These are phyloP conservation scores for Mactromeris polynyma DNA, from an alignment of 2,888 invertebrate species.

Conservation along the genomic window DNA sequence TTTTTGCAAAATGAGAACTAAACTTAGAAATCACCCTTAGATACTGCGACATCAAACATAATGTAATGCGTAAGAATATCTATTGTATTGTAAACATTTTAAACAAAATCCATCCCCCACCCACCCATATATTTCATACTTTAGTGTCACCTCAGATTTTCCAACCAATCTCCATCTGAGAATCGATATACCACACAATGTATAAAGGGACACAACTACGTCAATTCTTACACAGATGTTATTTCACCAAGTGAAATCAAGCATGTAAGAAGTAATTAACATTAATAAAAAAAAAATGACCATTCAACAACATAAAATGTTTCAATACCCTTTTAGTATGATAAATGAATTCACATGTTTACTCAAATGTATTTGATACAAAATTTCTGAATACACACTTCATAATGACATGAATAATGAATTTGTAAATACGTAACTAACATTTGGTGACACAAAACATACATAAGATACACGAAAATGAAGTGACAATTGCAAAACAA, in stretches of 20 bases:
- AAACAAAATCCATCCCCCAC: too few relatives aligned
- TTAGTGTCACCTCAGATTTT: background rate
- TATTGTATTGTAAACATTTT: too few relatives aligned
- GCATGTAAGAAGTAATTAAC: background rate
- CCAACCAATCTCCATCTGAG: background rate
- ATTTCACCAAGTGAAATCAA: background rate
- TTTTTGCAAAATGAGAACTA: too few relatives aligned
- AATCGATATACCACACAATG: background rate
- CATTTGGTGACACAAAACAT: background rate
- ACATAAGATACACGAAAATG: background rate
- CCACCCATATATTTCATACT: too few relatives aligned
- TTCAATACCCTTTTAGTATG: background rate
- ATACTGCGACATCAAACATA: too few relatives aligned
- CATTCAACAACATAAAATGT: background rate
- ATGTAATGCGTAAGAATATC: too few relatives aligned
- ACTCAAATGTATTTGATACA: slow-evolving; percentile 8
- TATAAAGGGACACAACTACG: background rate
- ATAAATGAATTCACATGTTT: background rate
- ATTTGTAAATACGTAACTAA: background rate
- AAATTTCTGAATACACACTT: slow-evolving; percentile 2
- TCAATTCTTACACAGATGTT: background rate
- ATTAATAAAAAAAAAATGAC: background rate
- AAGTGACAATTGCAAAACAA: slow-evolving; percentile 8
- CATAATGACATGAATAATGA: slow-evolving; percentile 1
- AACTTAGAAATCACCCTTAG: too few relatives aligned